Percentiles rank a stretch among this genome's conserved stretches.
Evolutionary conservation across 2,113 vertebrate genomes (phyloP).

Genomic region (Xenopus tropicalis): UCB_Xtro_10.0 CM004446.2:72880001-72880500

Average conservation of each 20-base stretch:
- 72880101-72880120: too few species aligned
- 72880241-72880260: conserved; percentile 16
- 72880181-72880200: background rate
- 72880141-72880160: too few species aligned
- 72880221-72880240: background rate
- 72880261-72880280: conserved; percentile 16
- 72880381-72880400: conserved; percentile 10
- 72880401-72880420: conserved; percentile 21
- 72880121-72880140: too few species aligned
- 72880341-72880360: conserved; percentile 24
- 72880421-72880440: conserved; percentile 14
- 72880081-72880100: too few species aligned
- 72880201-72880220: background rate
- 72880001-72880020: too few species aligned
- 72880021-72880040: too few species aligned
- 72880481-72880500: conserved; percentile 11
- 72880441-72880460: conserved; percentile 36
- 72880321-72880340: conserved; percentile 31
- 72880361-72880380: conserved; percentile 26
- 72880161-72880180: background rate
- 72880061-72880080: too few species aligned
- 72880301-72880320: conserved; percentile 28
- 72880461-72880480: conserved; percentile 22
- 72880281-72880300: conserved; percentile 22
- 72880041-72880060: too few species aligned